Percentiles rank a stretch among this genome's conserved stretches.
Evolutionary conservation across 1,140 invertebrate genomes (phyloP).

Genomic region (Bombyx mandarina): DNA sequence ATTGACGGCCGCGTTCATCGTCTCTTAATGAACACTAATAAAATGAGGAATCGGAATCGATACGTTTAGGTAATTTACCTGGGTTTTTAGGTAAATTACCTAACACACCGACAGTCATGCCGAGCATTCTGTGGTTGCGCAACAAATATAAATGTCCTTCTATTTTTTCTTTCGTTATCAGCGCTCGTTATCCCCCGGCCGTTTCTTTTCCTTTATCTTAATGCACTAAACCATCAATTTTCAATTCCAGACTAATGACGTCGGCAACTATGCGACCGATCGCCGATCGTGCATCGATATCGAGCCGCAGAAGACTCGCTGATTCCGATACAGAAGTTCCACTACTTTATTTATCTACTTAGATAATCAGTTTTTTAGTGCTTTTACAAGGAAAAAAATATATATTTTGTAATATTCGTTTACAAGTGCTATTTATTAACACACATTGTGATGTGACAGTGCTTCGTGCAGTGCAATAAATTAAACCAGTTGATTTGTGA

Average conservation of each 20-base stretch:
- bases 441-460: conserved; percentile 50
- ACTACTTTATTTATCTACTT: conserved; percentile 30
- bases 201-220: conserved; percentile 12
- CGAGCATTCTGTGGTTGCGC: no score
- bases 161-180: background rate
- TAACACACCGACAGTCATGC: no score
- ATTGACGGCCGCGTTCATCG: no score
- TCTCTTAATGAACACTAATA: no score
- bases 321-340: conserved; percentile 28
- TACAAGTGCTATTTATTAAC: conserved; percentile 10
- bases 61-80: no score
- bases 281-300: conserved; percentile 16
- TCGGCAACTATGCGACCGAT: conserved; percentile 39
- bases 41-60: no score
- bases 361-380: conserved; percentile 17
- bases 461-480: conserved; percentile 19
- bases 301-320: conserved; percentile 16
- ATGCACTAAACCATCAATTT: conserved; percentile 22
- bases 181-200: background rate
- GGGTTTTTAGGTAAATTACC: no score
- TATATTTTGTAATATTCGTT: no score
- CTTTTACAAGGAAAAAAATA: no score
- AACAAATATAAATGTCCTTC: no score
- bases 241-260: conserved; percentile 40
- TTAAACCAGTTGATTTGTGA: conserved; percentile 3